phyloP scores from a whole-genome alignment of 2,113 vertebrate species.

The Ptilonorhynchus violaceus region DNA sequence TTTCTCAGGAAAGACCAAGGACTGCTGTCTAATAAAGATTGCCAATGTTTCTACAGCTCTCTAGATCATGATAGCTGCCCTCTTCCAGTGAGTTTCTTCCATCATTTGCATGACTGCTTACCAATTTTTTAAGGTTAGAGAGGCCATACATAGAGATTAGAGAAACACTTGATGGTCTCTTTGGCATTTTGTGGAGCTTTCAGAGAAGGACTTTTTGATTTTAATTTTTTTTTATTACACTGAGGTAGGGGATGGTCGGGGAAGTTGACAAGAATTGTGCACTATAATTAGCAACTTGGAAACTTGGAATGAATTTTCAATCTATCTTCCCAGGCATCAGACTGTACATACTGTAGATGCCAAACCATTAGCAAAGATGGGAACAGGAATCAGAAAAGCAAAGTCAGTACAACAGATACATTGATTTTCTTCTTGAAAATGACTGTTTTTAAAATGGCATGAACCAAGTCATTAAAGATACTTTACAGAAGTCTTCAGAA shows the following conservation, averaged over 20 bases:
- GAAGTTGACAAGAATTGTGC: background rate
- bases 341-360: background rate
- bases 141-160: background rate
- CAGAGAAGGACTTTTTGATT: background rate
- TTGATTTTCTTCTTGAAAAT: conserved; percentile 44
- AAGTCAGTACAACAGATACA: conserved; percentile 15
- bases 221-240: background rate
- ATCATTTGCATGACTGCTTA: background rate
- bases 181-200: background rate
- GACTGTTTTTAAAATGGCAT: conserved; percentile 35
- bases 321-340: conserved; percentile 1
- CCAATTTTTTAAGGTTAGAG: background rate
- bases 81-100: background rate
- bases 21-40: background rate
- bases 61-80: background rate
- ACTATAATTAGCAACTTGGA: conserved; percentile 15
- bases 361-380: background rate
- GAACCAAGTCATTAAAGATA: conserved; percentile 56
- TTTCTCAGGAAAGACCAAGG: conserved; percentile 28
- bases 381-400: background rate
- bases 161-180: background rate
- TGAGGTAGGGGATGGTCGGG: background rate
- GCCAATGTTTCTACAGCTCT: background rate
- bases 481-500: conserved; percentile 40
- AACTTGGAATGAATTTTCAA: background rate